Base-by-base conservation (phyloP, 2,797 vertebrate species). In the Neoniphon sammara region DNA sequence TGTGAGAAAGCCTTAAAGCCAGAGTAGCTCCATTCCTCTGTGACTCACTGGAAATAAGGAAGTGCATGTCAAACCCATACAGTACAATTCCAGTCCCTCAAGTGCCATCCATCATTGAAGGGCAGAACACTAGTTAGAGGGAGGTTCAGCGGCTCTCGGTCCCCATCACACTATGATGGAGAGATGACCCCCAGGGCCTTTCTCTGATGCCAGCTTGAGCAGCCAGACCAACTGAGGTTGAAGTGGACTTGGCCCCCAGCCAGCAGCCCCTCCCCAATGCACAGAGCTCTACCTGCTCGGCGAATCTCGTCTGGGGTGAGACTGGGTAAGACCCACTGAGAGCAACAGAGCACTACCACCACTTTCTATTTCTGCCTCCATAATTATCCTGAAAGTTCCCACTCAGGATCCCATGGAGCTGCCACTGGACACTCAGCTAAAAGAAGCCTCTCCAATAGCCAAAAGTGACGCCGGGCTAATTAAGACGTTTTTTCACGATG, bases 101-200 rank as follows among this genome's bases (percentile, higher is more conserved):
- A 92, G 92, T 93, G 88, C 85, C 87, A 94, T 94, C 92, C 92
- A 94, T 95, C 93, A 95, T 91, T 84, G 91, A 88, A 92, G 93
- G 92, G 88, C 93, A 92, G 89, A 91, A 91, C 90, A 92, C 91
- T 91, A 92, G 93, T 93, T 93, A 93, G 91, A 92, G 89, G 85
- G 90, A 87, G 90, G 89, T 94, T 91, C 87, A 82, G 89, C 81
- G 12, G 85, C 91, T 89, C 82, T 80, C 61, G 30, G 83, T 85
- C 83, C 84, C 86, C 75, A 80, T 89, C 89, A 82, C 81, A 84
- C 80, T 78, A 74, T 89, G 89, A 93, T 89, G 90, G 90, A 93
- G 90, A 85, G 90, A 89, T 83, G 91, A 88, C 90, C 91, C 91
- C 89, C 58, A 25, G 88, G 93, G 90, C 76, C 75, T 89, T 89